Evolutionary conservation across 2,888 invertebrate species (phyloP), one percentile per base, ranked within the genome.

Genomic region (Platerodrilus igneus): DNA sequence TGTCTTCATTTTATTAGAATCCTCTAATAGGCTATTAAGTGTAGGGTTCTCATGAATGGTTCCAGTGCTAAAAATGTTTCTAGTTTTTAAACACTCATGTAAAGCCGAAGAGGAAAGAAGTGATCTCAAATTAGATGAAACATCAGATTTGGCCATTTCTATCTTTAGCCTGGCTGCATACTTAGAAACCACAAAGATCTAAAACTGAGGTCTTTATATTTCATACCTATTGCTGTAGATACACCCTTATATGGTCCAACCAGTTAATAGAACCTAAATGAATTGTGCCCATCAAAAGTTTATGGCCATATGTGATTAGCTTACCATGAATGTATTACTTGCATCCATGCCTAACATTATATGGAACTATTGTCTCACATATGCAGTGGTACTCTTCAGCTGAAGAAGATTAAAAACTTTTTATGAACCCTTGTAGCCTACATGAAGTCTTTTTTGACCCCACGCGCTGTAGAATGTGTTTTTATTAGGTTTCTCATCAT

Each of bases 361-460:
- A 63, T 20, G 59, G 57, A n/a, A 59, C 51, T 58, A 62, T 60
- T 2, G 53, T 49, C 42, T 62, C 61, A 50, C 60, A 62, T 34
- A 59, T 42, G 37, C 53, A 52, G 43, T 51, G 48, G 31, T 43
- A 44, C 39, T 51, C 41, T n/a, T n/a, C n/a, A n/a, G n/a, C n/a
- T n/a, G n/a, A n/a, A n/a, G n/a, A n/a, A n/a, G n/a, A n/a, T n/a
- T 19, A 45, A 4, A 41, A 50, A 53, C 30, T 45, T 50, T 38
- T 37, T 25, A 39, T 55, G n/a, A n/a, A n/a, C n/a, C n/a, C n/a
- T n/a, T n/a, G n/a, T n/a, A n/a, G n/a, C n/a, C n/a, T n/a, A n/a
- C n/a, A n/a, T n/a, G n/a, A n/a, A n/a, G n/a, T n/a, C n/a, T n/a
- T n/a, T n/a, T n/a, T n/a, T n/a, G n/a, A n/a, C n/a, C n/a, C n/a